These are phyloP conservation scores for Miichthys miiuy DNA, from an alignment of 2,797 vertebrate species.

Conservation along the genomic window DNA sequence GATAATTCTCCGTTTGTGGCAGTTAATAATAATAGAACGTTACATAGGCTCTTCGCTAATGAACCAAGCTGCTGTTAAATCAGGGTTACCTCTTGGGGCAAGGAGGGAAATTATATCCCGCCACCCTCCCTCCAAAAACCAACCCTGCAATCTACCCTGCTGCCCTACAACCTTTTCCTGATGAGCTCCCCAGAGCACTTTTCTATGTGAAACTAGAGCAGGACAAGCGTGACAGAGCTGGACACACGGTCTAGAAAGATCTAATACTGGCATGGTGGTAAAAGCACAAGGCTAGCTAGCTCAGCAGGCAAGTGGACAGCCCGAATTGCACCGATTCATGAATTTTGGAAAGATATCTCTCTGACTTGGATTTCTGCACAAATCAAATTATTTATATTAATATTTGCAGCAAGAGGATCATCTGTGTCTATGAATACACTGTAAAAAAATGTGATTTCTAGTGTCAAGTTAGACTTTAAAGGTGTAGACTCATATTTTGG, in stretches of 20 bases:
- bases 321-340: background rate
- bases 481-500: background rate
- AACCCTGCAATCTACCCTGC: conserved; percentile 23
- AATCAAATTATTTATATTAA: too few species aligned
- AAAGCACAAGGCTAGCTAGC: conserved; percentile 9
- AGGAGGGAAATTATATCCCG: conserved; percentile 41
- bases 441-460: background rate
- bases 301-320: background rate
- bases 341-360: too few species aligned
- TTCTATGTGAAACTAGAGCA: conserved; percentile 59
- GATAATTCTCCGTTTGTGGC: conserved; percentile 24
- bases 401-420: background rate
- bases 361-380: too few species aligned
- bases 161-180: conserved; percentile 43
- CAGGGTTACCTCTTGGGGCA: conserved; percentile 16
- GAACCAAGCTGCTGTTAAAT: conserved; percentile 39
- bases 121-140: conserved; percentile 25
- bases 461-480: background rate
- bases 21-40: conserved; percentile 43
- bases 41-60: conserved; percentile 13
- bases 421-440: background rate
- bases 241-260: conserved; percentile 49
- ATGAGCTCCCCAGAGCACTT: conserved; percentile 58
- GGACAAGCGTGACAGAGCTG: conserved; percentile 42
- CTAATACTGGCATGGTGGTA: background rate